These are phyloP conservation scores for Hemicordylus capensis DNA, from an alignment of 2,113 vertebrate genomes.

Conservation along the genomic window DNA sequence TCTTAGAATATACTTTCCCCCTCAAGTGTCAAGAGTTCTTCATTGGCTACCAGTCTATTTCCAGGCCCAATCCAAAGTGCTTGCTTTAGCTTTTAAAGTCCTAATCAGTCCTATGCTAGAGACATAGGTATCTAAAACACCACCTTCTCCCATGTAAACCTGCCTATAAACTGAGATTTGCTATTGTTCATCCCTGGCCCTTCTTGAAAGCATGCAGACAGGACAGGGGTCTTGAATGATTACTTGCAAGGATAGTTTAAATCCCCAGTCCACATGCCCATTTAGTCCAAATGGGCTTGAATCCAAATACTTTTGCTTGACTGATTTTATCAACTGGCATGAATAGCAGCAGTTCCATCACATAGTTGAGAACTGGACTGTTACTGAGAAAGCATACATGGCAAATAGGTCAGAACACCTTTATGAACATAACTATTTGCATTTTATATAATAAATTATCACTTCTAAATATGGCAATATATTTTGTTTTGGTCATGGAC, in stretches of 20 bases:
- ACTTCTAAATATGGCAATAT: constrained; percentile 33
- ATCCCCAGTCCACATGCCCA: background rate
- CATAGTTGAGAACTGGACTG: background rate
- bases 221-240: background rate
- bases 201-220: background rate
- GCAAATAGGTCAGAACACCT: background rate
- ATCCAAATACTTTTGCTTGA: background rate
- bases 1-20: background rate
- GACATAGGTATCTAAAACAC: background rate
- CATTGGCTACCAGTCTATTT: background rate
- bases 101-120: background rate
- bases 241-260: background rate
- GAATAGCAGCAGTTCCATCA: background rate
- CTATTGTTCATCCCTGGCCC: background rate
- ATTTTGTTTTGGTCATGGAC: constrained; percentile 16
- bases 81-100: background rate
- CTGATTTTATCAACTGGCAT: background rate
- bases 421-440: constrained; percentile 4
- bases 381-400: background rate
- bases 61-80: background rate
- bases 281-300: background rate
- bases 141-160: background rate
- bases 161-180: background rate
- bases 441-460: constrained; percentile 52
- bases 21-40: background rate